Conservation (phyloP, 64 coral and sea anemone genomes). For the Stichodactyla helianthus region DNA sequence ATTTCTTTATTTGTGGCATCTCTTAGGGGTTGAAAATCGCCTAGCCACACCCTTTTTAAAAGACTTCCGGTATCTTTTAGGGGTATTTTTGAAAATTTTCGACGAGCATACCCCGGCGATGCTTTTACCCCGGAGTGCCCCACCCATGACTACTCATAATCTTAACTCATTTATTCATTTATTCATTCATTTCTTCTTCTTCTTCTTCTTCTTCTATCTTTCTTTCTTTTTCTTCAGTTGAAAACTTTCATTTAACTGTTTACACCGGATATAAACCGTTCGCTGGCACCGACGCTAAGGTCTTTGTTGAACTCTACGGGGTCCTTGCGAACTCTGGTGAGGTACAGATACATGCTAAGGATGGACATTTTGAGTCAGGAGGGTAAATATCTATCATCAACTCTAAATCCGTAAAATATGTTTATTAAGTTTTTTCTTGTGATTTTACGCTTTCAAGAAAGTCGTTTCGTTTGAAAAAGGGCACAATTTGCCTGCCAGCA, state of each 20-base stretch:
- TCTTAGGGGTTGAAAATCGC: too few relatives aligned
- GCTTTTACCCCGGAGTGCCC: too few relatives aligned
- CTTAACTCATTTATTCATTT: too few relatives aligned
- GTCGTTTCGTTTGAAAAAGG: too few relatives aligned
- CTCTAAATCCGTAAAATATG: neutral
- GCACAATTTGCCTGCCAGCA: too few relatives aligned
- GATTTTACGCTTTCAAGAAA: neutral
- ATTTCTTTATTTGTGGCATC: too few relatives aligned
- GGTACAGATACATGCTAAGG: slow-evolving; percentile 44
- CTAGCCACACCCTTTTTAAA: too few relatives aligned
- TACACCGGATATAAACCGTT: slow-evolving; percentile 45
- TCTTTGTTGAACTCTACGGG: slow-evolving; percentile 69
- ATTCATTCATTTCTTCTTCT: neutral
- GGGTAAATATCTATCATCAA: neutral
- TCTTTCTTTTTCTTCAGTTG: slow-evolving; percentile 30
- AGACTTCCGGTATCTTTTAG: too few relatives aligned
- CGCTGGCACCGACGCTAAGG: slow-evolving; percentile 58
- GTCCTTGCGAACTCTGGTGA: slow-evolving; percentile 55
- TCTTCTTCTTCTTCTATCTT: neutral
- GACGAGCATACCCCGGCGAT: too few relatives aligned
- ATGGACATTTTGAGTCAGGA: slow-evolving; percentile 33
- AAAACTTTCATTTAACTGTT: slow-evolving; percentile 50
- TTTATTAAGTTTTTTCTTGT: neutral
- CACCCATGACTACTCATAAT: too few relatives aligned
- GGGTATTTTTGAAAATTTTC: too few relatives aligned